A percentile compares a stretch with the other conserved stretches of the same genome.
Conservation (phyloP, 2,888 invertebrate species). For the Orthonevra nobilis region DNA sequence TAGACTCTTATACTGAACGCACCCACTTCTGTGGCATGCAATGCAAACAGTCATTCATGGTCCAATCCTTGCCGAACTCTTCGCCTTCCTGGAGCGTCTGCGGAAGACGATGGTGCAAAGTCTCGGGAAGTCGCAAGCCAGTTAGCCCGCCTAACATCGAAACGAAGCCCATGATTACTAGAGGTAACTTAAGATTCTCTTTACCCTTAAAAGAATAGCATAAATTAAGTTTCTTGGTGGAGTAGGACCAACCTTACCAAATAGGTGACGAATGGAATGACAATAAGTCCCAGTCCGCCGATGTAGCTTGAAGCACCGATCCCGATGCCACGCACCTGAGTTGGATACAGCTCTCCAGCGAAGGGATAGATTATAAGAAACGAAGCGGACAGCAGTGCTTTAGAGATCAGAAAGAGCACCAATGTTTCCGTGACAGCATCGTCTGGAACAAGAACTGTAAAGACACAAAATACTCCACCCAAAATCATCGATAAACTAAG, state of each 20-base stretch:
- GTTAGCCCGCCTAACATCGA: slow-evolving; percentile 91
- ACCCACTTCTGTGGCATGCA: slow-evolving; percentile 86
- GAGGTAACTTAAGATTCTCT: slow-evolving; percentile 89
- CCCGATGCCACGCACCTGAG: slow-evolving; percentile 92
- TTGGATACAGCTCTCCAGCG: slow-evolving; percentile 95
- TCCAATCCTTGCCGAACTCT: slow-evolving; percentile 91
- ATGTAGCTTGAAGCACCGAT: slow-evolving; percentile 95
- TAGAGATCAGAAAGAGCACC: slow-evolving; percentile 89
- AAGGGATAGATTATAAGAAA: slow-evolving; percentile 96
- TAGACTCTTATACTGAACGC: not conserved
- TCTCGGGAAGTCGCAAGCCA: slow-evolving; percentile 91
- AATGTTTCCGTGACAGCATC: slow-evolving; percentile 88
- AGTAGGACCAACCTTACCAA: slow-evolving; percentile 83
- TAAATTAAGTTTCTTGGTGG: not conserved
- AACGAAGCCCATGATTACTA: slow-evolving; percentile 91
- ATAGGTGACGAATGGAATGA: slow-evolving; percentile 95
- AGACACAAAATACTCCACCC: slow-evolving; percentile 91
- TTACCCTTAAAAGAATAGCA: slow-evolving; percentile 86
- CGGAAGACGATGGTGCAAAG: slow-evolving; percentile 89
- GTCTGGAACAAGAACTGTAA: slow-evolving; percentile 90
- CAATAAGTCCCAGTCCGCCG: slow-evolving; percentile 91
- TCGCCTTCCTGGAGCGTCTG: slow-evolving; percentile 94
- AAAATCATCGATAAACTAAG: slow-evolving; percentile 91
- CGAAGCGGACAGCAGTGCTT: slow-evolving; percentile 94
- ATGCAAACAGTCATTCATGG: slow-evolving; percentile 86